A percentile compares a stretch with the other conserved stretches of the same genome.
Evolutionary conservation across 1,140 invertebrate species (phyloP).

Genomic region (Mercenaria mercenaria): DNA sequence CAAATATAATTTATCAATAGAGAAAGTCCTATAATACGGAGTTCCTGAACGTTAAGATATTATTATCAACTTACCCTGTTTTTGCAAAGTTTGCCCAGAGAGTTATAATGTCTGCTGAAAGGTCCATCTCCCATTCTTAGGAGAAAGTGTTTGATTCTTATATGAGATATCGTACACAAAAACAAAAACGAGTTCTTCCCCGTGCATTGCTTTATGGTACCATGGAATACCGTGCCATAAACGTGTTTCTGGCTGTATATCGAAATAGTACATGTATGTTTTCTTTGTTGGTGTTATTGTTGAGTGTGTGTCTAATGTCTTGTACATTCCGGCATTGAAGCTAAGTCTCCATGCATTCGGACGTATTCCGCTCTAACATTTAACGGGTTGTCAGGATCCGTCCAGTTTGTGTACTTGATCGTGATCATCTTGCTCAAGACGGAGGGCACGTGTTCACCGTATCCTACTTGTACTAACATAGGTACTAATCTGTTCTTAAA

Average conservation of each 20-base stretch:
- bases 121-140: slow-evolving; percentile 13
- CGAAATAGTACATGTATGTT: neutral
- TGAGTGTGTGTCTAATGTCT: neutral
- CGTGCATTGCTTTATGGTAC: neutral
- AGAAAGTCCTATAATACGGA: too few species aligned
- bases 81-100: slow-evolving; percentile 36
- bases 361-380: neutral
- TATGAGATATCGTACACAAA: neutral
- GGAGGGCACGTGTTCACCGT: too few species aligned
- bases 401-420: slow-evolving; percentile 23
- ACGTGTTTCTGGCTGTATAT: neutral
- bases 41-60: too few species aligned
- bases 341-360: neutral
- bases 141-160: neutral
- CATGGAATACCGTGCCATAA: neutral
- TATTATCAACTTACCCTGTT: too few species aligned
- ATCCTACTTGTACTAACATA: neutral
- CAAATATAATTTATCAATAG: too few species aligned
- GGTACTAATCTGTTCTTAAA: neutral
- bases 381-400: neutral
- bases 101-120: neutral
- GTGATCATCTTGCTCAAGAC: too few species aligned
- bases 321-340: neutral
- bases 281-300: neutral
- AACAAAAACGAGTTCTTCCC: neutral